Conservation (phyloP, 2,888 invertebrate genomes). For the Drosophila siamana region DNA sequence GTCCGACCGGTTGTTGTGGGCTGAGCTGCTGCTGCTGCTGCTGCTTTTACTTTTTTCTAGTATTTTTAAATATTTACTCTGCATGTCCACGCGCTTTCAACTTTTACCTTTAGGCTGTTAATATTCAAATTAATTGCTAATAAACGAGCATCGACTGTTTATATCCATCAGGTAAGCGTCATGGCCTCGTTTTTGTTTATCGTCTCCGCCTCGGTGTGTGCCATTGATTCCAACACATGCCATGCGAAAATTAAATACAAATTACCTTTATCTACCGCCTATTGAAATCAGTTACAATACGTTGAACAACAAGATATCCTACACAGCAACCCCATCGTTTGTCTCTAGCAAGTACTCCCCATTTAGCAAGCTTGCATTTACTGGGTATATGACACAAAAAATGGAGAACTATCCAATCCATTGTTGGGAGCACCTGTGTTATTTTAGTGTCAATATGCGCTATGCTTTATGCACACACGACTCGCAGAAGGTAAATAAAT, state of each 20-base stretch:
- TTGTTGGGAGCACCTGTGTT: slow-evolving; percentile 60
- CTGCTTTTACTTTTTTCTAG: slow-evolving; percentile 24
- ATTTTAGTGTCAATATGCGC: slow-evolving; percentile 55
- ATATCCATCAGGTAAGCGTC: slow-evolving; percentile 52
- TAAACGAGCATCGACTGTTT: slow-evolving; percentile 69
- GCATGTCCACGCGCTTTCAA: slow-evolving; percentile 61
- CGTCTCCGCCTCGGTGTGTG: slow-evolving; percentile 35
- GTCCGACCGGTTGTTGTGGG: not conserved
- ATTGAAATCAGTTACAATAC: too few species aligned
- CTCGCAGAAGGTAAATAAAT: slow-evolving; percentile 41
- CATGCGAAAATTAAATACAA: slow-evolving; percentile 34
- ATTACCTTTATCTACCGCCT: slow-evolving; percentile 43
- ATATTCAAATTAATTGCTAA: slow-evolving; percentile 76
- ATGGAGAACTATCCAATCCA: slow-evolving; percentile 15
- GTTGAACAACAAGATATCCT: not conserved
- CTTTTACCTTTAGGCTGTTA: slow-evolving; percentile 58
- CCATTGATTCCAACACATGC: slow-evolving; percentile 52
- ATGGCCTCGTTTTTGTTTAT: slow-evolving; percentile 55
- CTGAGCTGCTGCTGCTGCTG: too few species aligned
- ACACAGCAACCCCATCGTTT: not conserved
- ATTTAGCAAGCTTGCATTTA: not conserved
- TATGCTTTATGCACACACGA: slow-evolving; percentile 58
- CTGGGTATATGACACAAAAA: slow-evolving; percentile 11
- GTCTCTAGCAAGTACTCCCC: not conserved
- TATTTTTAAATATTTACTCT: slow-evolving; percentile 58